A percentile compares a stretch with the other conserved stretches of the same genome.
Conservation (phyloP, 2,888 invertebrate genomes). For the Scotopteryx bipunctaria region DNA sequence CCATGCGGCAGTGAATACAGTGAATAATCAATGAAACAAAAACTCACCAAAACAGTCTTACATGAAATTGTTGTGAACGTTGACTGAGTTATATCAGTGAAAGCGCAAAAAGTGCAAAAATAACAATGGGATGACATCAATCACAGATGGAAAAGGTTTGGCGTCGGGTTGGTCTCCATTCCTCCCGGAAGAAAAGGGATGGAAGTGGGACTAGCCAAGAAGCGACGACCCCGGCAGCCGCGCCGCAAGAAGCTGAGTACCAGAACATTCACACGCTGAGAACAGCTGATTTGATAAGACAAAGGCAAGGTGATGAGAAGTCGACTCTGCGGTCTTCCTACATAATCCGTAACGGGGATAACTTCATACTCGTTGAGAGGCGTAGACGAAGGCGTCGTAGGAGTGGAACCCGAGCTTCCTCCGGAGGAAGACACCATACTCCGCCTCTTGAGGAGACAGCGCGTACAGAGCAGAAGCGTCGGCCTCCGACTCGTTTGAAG, state of each 20-base stretch:
- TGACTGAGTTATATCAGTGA: not conserved
- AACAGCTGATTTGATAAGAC: slow-evolving; percentile 80
- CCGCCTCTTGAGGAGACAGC: slow-evolving; percentile 73
- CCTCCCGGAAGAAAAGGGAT: slow-evolving; percentile 83
- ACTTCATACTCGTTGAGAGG: slow-evolving; percentile 78
- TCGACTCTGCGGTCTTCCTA: slow-evolving; percentile 79
- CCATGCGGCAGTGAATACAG: slow-evolving; percentile 20
- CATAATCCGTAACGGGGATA: slow-evolving; percentile 79
- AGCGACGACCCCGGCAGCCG: slow-evolving; percentile 54
- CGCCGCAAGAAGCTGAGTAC: slow-evolving; percentile 74
- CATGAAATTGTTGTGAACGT: not conserved
- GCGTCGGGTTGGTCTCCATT: slow-evolving; percentile 83
- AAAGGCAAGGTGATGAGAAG: slow-evolving; percentile 78
- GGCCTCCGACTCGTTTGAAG: slow-evolving; percentile 77
- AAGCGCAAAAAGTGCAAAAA: slow-evolving; percentile 39
- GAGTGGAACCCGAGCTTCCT: slow-evolving; percentile 76
- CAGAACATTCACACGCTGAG: slow-evolving; percentile 78
- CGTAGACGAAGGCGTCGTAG: slow-evolving; percentile 72
- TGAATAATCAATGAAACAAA: slow-evolving; percentile 26
- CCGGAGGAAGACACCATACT: slow-evolving; percentile 73
- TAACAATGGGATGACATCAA: slow-evolving; percentile 80
- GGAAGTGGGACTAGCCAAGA: slow-evolving; percentile 79
- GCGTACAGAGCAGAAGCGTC: slow-evolving; percentile 72
- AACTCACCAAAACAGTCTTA: slow-evolving; percentile 12
- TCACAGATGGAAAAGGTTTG: slow-evolving; percentile 83